A percentile compares a stretch with the other conserved stretches of the same genome.
phyloP scores from a whole-genome alignment of 2,888 invertebrate genomes.

The Nysson spinosus region DNA sequence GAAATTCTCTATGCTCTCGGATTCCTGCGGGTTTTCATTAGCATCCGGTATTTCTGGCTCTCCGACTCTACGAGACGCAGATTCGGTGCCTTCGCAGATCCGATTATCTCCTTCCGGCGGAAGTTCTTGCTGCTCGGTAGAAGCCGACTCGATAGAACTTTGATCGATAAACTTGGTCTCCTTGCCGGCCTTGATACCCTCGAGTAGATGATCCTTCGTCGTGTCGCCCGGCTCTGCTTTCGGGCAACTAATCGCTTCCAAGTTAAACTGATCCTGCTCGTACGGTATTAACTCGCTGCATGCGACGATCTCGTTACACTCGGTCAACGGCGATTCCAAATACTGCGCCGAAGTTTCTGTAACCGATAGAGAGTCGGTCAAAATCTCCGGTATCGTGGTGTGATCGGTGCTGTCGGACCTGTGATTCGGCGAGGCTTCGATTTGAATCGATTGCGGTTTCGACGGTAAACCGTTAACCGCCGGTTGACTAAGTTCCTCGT shows the following conservation, averaged over 20 bases:
- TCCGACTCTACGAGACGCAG: too few species aligned
- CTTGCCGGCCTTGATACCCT: constrained; percentile 58
- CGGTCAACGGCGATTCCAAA: constrained; percentile 72
- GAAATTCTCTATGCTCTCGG: too few species aligned
- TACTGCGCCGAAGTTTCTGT: constrained; percentile 74
- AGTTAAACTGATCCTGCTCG: constrained; percentile 58
- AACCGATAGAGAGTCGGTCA: constrained; percentile 71
- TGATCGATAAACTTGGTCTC: constrained; percentile 72
- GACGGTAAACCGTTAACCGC: neutral
- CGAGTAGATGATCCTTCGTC: constrained; percentile 8
- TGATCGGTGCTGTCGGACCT: constrained; percentile 72
- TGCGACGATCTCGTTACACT: constrained; percentile 70
- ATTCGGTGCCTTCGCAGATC: too few species aligned
- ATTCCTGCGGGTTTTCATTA: too few species aligned
- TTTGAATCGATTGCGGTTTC: constrained; percentile 54
- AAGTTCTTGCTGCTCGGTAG: constrained; percentile 60
- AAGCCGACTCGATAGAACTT: constrained; percentile 72
- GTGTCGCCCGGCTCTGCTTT: constrained; percentile 11
- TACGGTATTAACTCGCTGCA: constrained; percentile 70
- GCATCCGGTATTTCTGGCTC: too few species aligned
- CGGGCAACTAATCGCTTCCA: constrained; percentile 6
- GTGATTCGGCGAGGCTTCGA: constrained; percentile 68
- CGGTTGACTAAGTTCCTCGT: constrained; percentile 1
- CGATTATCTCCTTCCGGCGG: too few species aligned
- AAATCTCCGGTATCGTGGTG: constrained; percentile 70